Base-by-base conservation (phyloP, 2,797 vertebrate genomes). In the Apodemus agrarius region DNA sequence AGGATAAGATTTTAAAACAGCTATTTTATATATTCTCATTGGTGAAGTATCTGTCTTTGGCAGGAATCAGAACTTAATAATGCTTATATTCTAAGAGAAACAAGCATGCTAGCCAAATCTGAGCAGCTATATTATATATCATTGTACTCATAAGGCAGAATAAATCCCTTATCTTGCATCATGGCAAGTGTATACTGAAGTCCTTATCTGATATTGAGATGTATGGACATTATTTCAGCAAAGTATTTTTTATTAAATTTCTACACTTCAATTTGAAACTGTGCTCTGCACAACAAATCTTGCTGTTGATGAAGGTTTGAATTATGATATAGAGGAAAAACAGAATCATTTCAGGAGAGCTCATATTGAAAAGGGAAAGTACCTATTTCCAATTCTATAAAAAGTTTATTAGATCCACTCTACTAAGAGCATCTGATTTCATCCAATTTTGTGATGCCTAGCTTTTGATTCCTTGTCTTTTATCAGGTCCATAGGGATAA, bases 261-360 rank as follows among this genome's bases (percentile, higher is more conserved):
- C 75, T 91, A 61, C n/a, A 54, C 90, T 94, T 79, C 90, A 22
- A 24, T 85, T 89, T 97, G 87, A 97, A 83, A 90, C 37, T 79
- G 40, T 87, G 78, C 69, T 43, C 83, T 95, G 12, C 75, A 86
- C 81, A 97, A 92, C 85, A 61, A 96, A 76, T 91, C 90, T 96
- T 95, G 57, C 52, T 91, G 94, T 95, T 95, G 90, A 91, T 95
- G 90, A 95, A 96, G 94, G 93, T 97, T 95, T 96, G 82, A 96
- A 74, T 94, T 89, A 72, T 74, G 52, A 89, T 93, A 24, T 40
- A 67, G 19, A 94, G 16, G 17, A 85, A 95, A 83, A 94, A 86
- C 46, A 72, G 49, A 61, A 54, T 89, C n/a, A 83, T 95, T 93
- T 94, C 90, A 94, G 29, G 67, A 91, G 61, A 86, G 12, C 65